A percentile compares a stretch with the other conserved stretches of the same genome.
Evolutionary conservation across 2,888 invertebrate species (phyloP).

Genomic region (Pecten maximus): DNA sequence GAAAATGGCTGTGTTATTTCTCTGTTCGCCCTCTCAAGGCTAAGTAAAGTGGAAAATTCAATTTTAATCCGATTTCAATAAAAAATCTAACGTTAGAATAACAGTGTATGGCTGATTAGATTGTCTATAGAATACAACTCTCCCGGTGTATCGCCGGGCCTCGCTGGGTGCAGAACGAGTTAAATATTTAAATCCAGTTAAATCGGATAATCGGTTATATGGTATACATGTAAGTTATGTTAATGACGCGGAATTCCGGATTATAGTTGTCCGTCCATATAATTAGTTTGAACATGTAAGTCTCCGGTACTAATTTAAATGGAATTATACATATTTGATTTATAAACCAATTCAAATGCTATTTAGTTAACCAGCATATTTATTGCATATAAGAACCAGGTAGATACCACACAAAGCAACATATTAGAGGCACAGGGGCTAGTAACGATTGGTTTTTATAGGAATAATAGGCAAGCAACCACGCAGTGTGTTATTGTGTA

Average conservation of each 20-base stretch:
- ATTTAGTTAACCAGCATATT: too few relatives aligned
- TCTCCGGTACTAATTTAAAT: neutral
- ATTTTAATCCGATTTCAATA: constrained; percentile 5
- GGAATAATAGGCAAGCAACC: too few relatives aligned
- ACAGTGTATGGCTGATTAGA: neutral
- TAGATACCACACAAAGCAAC: too few relatives aligned
- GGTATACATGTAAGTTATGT: neutral
- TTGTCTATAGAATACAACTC: neutral
- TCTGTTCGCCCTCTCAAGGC: neutral
- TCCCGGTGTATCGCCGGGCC: neutral
- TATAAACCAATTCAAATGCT: too few relatives aligned
- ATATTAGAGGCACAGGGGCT: too few relatives aligned
- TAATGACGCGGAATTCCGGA: neutral
- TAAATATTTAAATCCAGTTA: neutral
- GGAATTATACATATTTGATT: too few relatives aligned
- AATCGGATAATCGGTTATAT: neutral
- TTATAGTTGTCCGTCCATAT: neutral
- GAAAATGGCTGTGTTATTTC: neutral
- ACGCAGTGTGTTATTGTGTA: too few relatives aligned
- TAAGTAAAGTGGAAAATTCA: neutral
- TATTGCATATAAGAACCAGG: too few relatives aligned
- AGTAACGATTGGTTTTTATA: too few relatives aligned
- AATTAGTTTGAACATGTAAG: neutral
- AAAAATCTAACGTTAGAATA: neutral
- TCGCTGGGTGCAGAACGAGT: neutral